Base-by-base conservation (phyloP, 2,888 invertebrate genomes). In the Pristionchus maxplancki region DNA sequence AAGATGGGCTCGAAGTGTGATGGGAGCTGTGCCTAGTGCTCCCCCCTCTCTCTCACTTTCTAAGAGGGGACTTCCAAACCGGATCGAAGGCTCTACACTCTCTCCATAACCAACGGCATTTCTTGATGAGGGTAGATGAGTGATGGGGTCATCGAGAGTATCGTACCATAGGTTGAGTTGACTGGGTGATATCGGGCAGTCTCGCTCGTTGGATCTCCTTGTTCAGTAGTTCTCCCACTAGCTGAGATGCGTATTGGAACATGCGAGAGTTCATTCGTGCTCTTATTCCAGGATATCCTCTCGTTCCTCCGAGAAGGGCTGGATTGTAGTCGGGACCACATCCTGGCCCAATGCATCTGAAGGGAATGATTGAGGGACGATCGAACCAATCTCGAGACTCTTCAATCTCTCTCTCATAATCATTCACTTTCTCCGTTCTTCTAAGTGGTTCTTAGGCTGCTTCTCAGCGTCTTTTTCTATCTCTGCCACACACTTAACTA, bases 141-240 rank as follows among this genome's bases (percentile, higher is more conserved):
- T 48, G 44, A 81, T 81, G 28, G n/a, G 28, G 28, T n/a, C 8
- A 81, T 48, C 37, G n/a, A 82, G 34, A 50, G 34, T 82, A 50
- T 34, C 82, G 2, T 50, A 89, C 88, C 17, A 67, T 48, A 17
- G 93, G 93, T 44, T 87, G 50, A 74, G 93, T 91, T 88, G 93
- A 92, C 88, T 93, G 94, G 9, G 90, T 89, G 88, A 94, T 94
- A 40, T 93, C 92, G 17, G 93, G 93, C 28, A 94, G 90, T n/a
- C 93, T 81, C 44, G 93, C 93, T 78, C 91, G 90, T 67, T 92
- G 91, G 89, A 94, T 94, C 88, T 93, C 91, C 40, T 90, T 85
- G 86, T 92, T 92, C 48, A 94, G 87, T 24, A 94, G 89, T 44
- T 91, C 92, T 71, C 91, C 93, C 17, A 93, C 89, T 8, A 94